Conservation (phyloP, 2,113 vertebrate genomes). For the Numida meleagris region DNA sequence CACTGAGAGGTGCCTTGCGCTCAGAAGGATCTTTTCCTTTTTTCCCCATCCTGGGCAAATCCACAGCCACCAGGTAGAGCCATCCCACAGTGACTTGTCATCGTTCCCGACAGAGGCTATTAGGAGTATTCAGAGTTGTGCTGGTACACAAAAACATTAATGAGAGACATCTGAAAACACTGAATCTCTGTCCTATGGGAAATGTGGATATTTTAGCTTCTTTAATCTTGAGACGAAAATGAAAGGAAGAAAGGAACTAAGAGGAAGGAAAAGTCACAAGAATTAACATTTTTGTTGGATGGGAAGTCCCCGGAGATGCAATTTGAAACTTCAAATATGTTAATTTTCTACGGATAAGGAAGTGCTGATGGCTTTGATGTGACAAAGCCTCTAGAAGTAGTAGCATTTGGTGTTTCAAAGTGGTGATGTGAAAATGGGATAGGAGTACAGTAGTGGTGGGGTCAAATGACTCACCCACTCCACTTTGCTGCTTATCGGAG, state of each 20-base stretch:
- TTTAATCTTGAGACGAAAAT: slow-evolving; percentile 41
- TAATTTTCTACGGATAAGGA: slow-evolving; percentile 33
- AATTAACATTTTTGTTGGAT: slow-evolving; percentile 40
- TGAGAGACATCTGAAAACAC: slow-evolving; percentile 18
- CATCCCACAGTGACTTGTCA: not conserved
- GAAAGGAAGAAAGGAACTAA: not conserved
- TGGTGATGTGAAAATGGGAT: not conserved
- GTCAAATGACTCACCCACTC: not conserved
- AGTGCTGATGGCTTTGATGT: slow-evolving; percentile 46
- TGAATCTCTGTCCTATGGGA: not conserved
- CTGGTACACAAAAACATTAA: not conserved
- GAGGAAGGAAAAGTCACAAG: slow-evolving; percentile 49
- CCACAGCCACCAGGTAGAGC: not conserved
- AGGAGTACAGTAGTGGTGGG: not conserved
- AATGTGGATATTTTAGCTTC: not conserved
- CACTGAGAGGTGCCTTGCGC: rapidly evolving
- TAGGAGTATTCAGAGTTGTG: not conserved
- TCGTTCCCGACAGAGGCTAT: not conserved
- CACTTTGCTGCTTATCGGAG: not conserved
- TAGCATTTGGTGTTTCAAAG: slow-evolving; percentile 12
- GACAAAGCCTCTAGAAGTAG: not conserved
- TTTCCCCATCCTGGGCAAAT: not conserved
- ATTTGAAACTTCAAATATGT: slow-evolving; percentile 10
- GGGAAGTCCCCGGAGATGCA: not conserved
- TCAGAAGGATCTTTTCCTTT: not conserved